Conservation (phyloP, 2,797 vertebrate species). For the Xyrichtys novacula region DNA sequence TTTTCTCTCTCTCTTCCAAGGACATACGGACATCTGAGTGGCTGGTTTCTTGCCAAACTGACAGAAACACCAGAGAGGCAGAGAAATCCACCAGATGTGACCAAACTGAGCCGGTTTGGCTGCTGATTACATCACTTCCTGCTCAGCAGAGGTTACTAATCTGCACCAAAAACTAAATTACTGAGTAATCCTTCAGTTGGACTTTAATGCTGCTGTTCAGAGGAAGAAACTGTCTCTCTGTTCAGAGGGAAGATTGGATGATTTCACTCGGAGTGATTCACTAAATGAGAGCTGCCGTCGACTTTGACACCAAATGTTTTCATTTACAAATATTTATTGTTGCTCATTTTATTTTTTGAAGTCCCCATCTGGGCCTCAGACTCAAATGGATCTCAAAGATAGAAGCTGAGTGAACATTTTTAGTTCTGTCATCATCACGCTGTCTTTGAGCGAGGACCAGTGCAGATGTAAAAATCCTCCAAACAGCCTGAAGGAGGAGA, state of each 20-base stretch:
- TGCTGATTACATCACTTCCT: constrained; percentile 18
- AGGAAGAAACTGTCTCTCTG: not conserved
- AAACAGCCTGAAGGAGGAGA: no score
- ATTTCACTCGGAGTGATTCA: no score
- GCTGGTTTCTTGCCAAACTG: constrained; percentile 19
- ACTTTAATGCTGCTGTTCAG: not conserved
- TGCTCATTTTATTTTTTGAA: no score
- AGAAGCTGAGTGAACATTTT: no score
- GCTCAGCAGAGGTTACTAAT: constrained; percentile 12
- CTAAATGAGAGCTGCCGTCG: no score
- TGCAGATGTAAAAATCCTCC: no score
- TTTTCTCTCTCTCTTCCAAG: not conserved
- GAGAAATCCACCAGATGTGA: constrained; percentile 32
- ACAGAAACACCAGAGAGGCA: constrained; percentile 12
- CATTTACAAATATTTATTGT: no score
- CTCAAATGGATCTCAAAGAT: no score
- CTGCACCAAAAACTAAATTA: constrained; percentile 17
- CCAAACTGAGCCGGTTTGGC: constrained; percentile 25
- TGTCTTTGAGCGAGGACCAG: no score
- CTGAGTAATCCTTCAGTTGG: not conserved
- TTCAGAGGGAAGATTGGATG: not conserved
- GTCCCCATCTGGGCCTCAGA: no score
- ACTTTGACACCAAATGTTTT: no score
- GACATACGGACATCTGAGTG: constrained; percentile 3
- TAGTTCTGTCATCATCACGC: no score